phyloP scores from a whole-genome alignment of 2,113 vertebrate species.

The Tetrax tetrax region DNA sequence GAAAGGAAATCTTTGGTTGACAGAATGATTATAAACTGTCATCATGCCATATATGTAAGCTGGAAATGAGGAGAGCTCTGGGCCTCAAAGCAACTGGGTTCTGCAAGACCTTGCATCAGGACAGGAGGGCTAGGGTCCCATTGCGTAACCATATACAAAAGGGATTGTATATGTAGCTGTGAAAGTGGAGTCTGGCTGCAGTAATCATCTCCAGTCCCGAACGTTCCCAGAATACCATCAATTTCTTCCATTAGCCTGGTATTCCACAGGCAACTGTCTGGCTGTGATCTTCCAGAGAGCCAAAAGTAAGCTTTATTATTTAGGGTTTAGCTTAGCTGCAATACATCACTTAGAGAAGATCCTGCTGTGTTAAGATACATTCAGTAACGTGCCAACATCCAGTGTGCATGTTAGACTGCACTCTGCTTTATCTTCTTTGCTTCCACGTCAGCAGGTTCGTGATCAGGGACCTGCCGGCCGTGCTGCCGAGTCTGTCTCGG shows the following conservation, averaged over 20 bases:
- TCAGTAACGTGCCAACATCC: background rate
- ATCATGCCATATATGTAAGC: background rate
- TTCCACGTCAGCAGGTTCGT: background rate
- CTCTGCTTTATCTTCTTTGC: background rate
- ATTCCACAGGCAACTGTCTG: background rate
- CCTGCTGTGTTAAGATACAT: background rate
- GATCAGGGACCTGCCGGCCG: rapidly evolving
- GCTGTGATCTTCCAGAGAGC: background rate
- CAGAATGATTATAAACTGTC: background rate
- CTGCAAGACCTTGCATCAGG: background rate
- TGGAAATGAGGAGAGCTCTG: background rate
- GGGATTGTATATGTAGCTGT: background rate
- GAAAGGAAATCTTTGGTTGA: background rate
- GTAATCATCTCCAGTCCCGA: background rate
- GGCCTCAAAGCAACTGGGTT: background rate
- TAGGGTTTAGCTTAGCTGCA: background rate
- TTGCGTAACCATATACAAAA: background rate
- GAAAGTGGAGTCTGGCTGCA: background rate
- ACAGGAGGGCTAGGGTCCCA: background rate
- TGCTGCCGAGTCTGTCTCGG: rapidly evolving
- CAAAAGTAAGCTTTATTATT: background rate
- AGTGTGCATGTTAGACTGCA: background rate
- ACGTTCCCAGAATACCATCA: background rate
- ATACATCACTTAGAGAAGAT: background rate
- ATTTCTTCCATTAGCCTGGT: slow-evolving; percentile 2